Evolutionary conservation across 2,888 invertebrate genomes (phyloP).

Genomic region (Drosophila incognita): DNA sequence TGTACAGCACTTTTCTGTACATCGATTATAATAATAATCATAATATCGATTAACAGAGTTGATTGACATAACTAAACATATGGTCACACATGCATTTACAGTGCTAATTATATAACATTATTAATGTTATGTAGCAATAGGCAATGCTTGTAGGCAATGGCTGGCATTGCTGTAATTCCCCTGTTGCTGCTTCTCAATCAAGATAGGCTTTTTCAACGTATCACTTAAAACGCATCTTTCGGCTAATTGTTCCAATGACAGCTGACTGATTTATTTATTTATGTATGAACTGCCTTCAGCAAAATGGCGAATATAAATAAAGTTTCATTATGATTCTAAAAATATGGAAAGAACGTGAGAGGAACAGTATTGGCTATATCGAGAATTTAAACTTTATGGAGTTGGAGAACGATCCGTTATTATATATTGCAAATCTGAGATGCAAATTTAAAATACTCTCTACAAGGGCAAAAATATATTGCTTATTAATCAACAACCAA

Average conservation of each 20-base stretch:
- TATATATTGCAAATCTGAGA: not conserved
- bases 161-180: too few relatives aligned
- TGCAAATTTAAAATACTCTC: not conserved
- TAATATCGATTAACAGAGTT: not conserved
- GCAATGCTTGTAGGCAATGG: not conserved
- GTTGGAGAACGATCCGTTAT: fast-evolving
- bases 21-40: not conserved
- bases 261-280: too few relatives aligned
- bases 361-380: not conserved
- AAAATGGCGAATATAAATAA: too few relatives aligned
- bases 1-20: not conserved
- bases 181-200: not conserved
- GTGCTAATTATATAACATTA: not conserved
- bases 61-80: not conserved
- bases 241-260: too few relatives aligned
- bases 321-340: not conserved
- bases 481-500: not conserved
- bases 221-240: too few relatives aligned
- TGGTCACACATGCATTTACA: not conserved
- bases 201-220: too few relatives aligned
- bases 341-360: not conserved
- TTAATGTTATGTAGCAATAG: fast-evolving
- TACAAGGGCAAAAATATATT: not conserved
- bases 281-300: too few relatives aligned
- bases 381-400: not conserved